A percentile compares a stretch with the other conserved stretches of the same genome.
Evolutionary conservation across 1,140 invertebrate species (phyloP).

Genomic region (Plectrocnemia conspersa): DNA sequence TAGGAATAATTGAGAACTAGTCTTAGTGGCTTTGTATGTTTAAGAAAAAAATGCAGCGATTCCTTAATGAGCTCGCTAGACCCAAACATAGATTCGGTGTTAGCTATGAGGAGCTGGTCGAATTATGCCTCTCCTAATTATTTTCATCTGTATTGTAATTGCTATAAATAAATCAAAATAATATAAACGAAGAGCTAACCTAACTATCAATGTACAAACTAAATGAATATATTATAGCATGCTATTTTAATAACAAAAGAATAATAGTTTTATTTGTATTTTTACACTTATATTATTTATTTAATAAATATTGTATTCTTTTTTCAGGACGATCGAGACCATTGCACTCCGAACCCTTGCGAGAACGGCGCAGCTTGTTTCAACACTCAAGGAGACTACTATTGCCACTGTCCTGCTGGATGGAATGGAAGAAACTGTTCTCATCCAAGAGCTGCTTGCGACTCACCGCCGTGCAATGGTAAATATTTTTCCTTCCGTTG

Average conservation of each 20-base stretch:
- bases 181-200: too few relatives aligned
- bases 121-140: too few relatives aligned
- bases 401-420: conserved; percentile 81
- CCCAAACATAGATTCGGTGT: too few relatives aligned
- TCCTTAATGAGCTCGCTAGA: too few relatives aligned
- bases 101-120: too few relatives aligned
- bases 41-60: too few relatives aligned
- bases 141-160: too few relatives aligned
- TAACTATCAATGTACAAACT: too few relatives aligned
- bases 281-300: conserved; percentile 6
- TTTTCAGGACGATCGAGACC: conserved; percentile 72
- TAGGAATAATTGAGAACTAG: too few relatives aligned
- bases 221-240: too few relatives aligned
- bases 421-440: conserved; percentile 91
- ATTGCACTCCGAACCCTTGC: conserved; percentile 79
- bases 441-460: conserved; percentile 56
- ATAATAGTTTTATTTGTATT: background rate
- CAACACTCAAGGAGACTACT: conserved; percentile 80
- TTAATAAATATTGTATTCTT: conserved; percentile 12
- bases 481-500: conserved; percentile 8
- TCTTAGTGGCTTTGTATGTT: too few relatives aligned
- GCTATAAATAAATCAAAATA: too few relatives aligned
- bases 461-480: conserved; percentile 53
- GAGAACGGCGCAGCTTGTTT: conserved; percentile 74
- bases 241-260: background rate